A percentile compares a stretch with the other conserved stretches of the same genome.
Conservation (phyloP, 1,140 invertebrate genomes). For the Drosophila carrolli region DNA sequence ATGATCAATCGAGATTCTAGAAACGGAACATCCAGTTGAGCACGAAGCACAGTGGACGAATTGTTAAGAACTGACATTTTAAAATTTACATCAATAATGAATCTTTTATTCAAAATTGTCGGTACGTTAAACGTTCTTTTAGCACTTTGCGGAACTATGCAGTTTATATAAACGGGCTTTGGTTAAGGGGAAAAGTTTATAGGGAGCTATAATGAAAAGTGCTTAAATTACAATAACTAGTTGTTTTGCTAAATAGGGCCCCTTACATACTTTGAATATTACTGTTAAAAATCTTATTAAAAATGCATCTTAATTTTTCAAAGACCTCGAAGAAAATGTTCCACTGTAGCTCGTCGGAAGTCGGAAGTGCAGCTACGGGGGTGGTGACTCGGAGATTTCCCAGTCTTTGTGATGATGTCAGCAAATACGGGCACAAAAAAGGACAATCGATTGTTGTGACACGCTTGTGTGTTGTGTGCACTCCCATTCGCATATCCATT, state of each 20-base stretch:
- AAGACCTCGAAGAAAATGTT: neutral
- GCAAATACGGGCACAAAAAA: conserved; percentile 75
- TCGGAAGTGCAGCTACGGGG: conserved; percentile 60
- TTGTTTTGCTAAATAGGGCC: too few species aligned
- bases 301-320: neutral
- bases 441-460: conserved; percentile 82
- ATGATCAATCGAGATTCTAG: conserved; percentile 45
- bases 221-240: too few species aligned
- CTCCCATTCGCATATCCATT: conserved; percentile 9
- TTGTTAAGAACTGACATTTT: too few species aligned
- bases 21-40: conserved; percentile 52
- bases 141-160: too few species aligned
- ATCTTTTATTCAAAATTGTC: too few species aligned
- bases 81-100: too few species aligned
- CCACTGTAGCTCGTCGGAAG: conserved; percentile 45
- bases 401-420: conserved; percentile 67
- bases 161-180: too few species aligned
- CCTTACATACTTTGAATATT: too few species aligned
- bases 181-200: too few species aligned
- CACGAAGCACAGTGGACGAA: conserved; percentile 38
- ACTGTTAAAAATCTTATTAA: too few species aligned
- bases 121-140: too few species aligned
- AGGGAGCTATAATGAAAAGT: too few species aligned
- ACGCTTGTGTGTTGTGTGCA: conserved; percentile 55
- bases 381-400: conserved; percentile 28